These are phyloP conservation scores for Mustela lutreola DNA, from an alignment of 2,113 vertebrate genomes.

Conservation along the genomic window DNA sequence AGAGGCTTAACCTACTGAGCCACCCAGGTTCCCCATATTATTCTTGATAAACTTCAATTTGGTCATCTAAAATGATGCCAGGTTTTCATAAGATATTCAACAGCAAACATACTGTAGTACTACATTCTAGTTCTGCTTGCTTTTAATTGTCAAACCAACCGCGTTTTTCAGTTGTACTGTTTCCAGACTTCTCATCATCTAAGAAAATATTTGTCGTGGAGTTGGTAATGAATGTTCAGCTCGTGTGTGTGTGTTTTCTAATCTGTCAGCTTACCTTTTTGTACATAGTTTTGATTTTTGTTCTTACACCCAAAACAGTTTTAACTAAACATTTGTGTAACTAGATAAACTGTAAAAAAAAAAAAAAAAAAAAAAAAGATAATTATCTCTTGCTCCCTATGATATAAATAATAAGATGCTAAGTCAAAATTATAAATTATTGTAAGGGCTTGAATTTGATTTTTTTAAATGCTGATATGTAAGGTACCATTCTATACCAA, in stretches of 20 bases:
- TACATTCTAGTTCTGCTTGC: not conserved
- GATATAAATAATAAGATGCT: not conserved
- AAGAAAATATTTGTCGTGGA: not conserved
- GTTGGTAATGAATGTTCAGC: not conserved
- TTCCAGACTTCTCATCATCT: not conserved
- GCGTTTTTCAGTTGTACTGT: not conserved
- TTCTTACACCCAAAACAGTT: not conserved
- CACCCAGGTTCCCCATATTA: too few species aligned
- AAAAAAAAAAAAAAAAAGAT: not conserved
- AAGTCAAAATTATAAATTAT: not conserved
- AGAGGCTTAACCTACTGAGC: too few species aligned
- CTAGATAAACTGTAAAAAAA: not conserved
- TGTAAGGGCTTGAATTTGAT: constrained; percentile 24
- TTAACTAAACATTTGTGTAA: not conserved
- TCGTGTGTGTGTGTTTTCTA: not conserved
- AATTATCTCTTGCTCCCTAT: not conserved
- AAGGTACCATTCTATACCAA: not conserved
- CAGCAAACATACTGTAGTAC: not conserved
- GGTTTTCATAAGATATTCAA: not conserved
- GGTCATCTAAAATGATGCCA: not conserved
- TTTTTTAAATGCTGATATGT: not conserved
- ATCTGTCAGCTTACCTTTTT: not conserved
- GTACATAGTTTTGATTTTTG: constrained; percentile 35
- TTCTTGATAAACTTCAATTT: constrained; percentile 22
- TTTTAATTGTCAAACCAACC: not conserved